Evolutionary conservation across 2,888 invertebrate genomes (phyloP).

Genomic region (Brenthis ino): DNA sequence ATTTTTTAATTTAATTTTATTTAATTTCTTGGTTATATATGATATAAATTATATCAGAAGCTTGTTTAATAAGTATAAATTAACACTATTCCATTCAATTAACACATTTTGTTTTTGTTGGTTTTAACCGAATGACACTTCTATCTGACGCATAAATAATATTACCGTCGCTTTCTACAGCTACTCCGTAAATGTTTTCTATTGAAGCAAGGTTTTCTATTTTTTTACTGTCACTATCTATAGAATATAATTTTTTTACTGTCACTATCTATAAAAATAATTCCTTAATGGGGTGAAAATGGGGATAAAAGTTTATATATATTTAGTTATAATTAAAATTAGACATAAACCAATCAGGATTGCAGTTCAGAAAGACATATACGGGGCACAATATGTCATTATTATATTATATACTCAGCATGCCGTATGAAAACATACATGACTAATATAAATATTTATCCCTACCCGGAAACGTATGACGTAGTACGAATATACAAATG

Average conservation of each 20-base stretch:
- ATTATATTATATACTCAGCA: no score
- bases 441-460: no score
- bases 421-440: no score
- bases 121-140: conserved; percentile 40
- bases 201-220: conserved; percentile 37
- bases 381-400: no score
- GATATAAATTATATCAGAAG: no score
- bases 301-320: no score
- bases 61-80: neutral
- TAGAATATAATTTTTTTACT: no score
- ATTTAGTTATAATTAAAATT: neutral
- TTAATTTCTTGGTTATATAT: neutral
- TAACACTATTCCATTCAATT: neutral
- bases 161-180: conserved; percentile 44
- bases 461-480: no score
- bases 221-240: conserved; percentile 39
- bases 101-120: conserved; percentile 37
- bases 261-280: rapidly evolving
- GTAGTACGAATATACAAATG: no score
- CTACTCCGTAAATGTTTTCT: conserved; percentile 41
- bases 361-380: no score
- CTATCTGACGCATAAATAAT: conserved; percentile 42
- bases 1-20: neutral
- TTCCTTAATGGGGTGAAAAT: no score
- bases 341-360: no score